These are phyloP conservation scores for Takifugu rubripes DNA, from an alignment of 2,797 vertebrate genomes.

Conservation along the genomic window DNA sequence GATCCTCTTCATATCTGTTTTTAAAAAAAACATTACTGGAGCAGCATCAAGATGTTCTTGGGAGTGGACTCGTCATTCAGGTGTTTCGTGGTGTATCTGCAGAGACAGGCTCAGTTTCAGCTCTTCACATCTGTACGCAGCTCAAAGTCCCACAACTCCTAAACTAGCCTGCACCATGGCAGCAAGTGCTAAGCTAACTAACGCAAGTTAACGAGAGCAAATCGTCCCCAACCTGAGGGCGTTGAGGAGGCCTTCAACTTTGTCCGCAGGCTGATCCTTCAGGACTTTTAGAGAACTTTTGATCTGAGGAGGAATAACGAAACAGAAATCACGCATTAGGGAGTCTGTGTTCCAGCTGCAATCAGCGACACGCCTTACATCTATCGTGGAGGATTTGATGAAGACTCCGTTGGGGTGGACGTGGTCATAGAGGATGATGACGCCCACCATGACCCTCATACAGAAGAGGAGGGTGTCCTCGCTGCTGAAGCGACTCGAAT, in stretches of 20 bases:
- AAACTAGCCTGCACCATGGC: too few relatives aligned
- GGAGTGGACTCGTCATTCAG: conserved; percentile 98
- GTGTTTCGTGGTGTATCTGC: conserved; percentile 98
- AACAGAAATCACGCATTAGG: background rate
- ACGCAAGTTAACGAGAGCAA: conserved; percentile 2
- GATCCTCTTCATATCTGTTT: conserved; percentile 81
- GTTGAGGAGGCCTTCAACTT: conserved; percentile 94
- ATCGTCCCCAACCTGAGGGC: conserved; percentile 87
- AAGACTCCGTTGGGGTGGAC: conserved; percentile 98
- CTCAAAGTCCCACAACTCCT: too few relatives aligned
- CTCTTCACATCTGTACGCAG: too few relatives aligned
- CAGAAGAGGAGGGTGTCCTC: conserved; percentile 97
- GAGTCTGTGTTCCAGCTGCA: too few relatives aligned
- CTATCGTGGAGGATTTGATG: conserved; percentile 98
- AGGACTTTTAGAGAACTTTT: conserved; percentile 81
- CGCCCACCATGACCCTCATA: conserved; percentile 98
- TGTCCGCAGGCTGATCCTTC: conserved; percentile 95
- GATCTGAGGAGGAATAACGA: conserved; percentile 50
- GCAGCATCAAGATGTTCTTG: conserved; percentile 97
- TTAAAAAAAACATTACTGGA: conserved; percentile 82
- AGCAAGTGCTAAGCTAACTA: too few relatives aligned
- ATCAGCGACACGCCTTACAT: conserved; percentile 77
- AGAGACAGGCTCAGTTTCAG: conserved; percentile 6
- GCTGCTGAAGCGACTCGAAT: conserved; percentile 93
- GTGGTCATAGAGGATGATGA: conserved; percentile 98